Percentiles rank a stretch among this genome's conserved stretches.
phyloP scores from a whole-genome alignment of 2,113 vertebrate species.

The Phodopus roborovskii region DNA sequence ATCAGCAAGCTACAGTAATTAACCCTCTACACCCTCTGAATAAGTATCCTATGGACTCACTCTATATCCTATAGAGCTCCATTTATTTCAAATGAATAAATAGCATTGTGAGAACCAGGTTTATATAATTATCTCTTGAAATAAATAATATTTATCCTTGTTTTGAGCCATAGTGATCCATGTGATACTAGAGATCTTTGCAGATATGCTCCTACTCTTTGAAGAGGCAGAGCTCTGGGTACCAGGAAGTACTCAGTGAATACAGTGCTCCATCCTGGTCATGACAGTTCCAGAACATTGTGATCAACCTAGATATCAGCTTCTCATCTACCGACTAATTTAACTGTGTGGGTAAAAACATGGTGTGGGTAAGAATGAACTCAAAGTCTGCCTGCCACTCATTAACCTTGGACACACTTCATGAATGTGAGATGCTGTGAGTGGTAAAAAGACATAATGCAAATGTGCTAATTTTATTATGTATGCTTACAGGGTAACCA shows the following conservation, averaged over 20 bases:
- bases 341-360: not conserved
- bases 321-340: conserved; percentile 42
- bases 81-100: conserved; percentile 17
- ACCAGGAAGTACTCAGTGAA: not conserved
- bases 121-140: not conserved
- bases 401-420: not conserved
- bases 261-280: not conserved
- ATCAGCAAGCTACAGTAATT: not conserved
- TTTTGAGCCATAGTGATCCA: not conserved
- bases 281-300: not conserved
- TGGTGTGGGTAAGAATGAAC: not conserved
- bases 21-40: not conserved
- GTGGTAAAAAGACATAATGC: not conserved
- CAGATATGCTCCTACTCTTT: not conserved
- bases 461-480: not conserved
- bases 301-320: not conserved
- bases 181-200: not conserved
- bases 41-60: not conserved
- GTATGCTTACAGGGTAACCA: not conserved
- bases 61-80: too few species aligned
- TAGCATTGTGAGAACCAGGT: not conserved
- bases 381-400: not conserved
- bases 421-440: not conserved
- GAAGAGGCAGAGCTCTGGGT: not conserved
- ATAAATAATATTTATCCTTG: not conserved